Base-by-base conservation (phyloP, 2,888 invertebrate genomes). In the Leucophenga maculata region DNA sequence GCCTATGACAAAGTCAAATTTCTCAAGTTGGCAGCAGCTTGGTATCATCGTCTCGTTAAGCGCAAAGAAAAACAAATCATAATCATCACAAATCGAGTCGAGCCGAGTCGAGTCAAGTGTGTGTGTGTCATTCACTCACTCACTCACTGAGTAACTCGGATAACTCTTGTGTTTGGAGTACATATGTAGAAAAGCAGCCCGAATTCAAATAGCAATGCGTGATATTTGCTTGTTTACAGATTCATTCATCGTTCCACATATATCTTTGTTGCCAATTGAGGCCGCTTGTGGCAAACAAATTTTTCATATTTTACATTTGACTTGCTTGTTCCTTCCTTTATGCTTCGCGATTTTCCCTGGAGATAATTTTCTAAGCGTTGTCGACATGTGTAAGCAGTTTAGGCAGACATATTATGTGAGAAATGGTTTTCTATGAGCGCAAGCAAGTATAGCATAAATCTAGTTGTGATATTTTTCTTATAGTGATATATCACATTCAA, bases 31-130 rank as follows among this genome's bases (percentile, higher is more conserved):
- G 83, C 83, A 80, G 81, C 39, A 74, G 79, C 81, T 74, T 75
- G 75, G 80, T 81, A 81, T 81, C 82, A 81, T 82, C 78, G 67
- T 77, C 83, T 81, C 81, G 80, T 81, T 83, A 80, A 80, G 83
- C 78, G 73, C 67, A 79, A 81, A 81, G 78, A 75, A 81, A 83
- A 81, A 81, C 80, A 81, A 82, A 82, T 82, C 82, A 82, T 84
- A 84, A 82, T 82, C 83, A 80, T 74, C 71, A 74, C 44, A n/a
- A 48, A 44, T 50, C 55, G 20, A 26, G 62, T 50, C 55, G 20
- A 26, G 26, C 9, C 18, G 6, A 20, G 55, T 14, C 13, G 60
- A 4, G 60, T n/a, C n/a, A n/a, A n/a, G n/a, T n/a, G n/a, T n/a
- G n/a, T 60, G 60, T 22, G 16, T 60, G 60, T 39, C 13, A 44